Evolutionary conservation across 2,797 vertebrate genomes (phyloP).

Genomic region (Falco columbarius): DNA sequence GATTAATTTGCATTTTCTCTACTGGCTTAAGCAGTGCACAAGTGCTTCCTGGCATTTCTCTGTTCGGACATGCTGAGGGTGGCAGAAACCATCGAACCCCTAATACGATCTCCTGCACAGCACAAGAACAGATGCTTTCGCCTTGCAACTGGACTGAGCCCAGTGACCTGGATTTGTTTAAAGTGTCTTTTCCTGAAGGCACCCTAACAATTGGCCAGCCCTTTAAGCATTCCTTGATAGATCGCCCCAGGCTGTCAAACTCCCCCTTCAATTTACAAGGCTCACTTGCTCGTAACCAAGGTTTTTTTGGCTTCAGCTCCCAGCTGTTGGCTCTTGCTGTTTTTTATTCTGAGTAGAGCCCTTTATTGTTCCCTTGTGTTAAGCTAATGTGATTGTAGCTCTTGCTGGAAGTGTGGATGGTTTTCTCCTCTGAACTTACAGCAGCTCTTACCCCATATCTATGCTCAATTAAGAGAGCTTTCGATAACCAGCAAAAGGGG

Average conservation of each 20-base stretch:
- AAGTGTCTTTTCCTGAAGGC: constrained; percentile 23
- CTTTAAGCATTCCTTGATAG: background rate
- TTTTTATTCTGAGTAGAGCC: background rate
- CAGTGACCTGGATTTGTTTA: constrained; percentile 11
- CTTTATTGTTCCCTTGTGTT: constrained; percentile 27
- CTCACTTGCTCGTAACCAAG: background rate
- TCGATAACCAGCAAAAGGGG: background rate
- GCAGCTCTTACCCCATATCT: background rate
- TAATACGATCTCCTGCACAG: background rate
- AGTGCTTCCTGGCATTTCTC: background rate
- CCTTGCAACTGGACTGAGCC: background rate
- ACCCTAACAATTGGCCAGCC: background rate
- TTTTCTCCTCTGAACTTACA: background rate
- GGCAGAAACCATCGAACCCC: background rate
- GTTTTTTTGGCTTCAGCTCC: background rate
- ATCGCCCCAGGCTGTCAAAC: background rate
- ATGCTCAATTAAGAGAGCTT: background rate
- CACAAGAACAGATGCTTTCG: background rate
- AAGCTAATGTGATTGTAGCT: background rate
- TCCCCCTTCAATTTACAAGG: constrained; percentile 25
- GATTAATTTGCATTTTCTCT: background rate
- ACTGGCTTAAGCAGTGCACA: background rate
- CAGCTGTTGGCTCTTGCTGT: background rate
- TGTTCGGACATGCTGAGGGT: background rate
- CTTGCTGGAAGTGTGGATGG: background rate